Evolutionary conservation across 1,140 invertebrate species (phyloP), one percentile per base, ranked within the genome.

Genomic region (Araneus ventricosus): DNA sequence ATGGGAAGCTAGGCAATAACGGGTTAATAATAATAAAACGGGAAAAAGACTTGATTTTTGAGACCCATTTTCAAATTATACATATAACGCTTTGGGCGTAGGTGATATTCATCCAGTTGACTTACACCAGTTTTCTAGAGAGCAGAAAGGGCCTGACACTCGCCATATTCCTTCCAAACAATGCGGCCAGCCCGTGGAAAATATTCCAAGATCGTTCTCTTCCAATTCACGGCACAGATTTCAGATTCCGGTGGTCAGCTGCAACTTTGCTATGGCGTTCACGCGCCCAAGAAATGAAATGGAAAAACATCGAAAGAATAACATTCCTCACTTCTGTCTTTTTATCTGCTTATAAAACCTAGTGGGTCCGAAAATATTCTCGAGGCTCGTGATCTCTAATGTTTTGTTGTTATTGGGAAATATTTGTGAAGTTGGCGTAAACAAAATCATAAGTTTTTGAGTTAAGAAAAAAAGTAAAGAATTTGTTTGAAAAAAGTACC

Each of bases 181-280:
- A 75, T 75, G 70, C 70, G 34, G 27, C 30, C 17, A 30, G 24
- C 45, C 3, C n/a, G 4, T 84, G 82, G 45, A 84, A 84, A 84
- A 84, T 84, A 84, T 84, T 52, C 82, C 41, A n/a, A 52, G 27
- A 10, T 20, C 41, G 45, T 84, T 84, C 45, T 45, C 45, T 75
- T 84, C 82, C 82, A 34, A 52, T 84, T 52, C 82, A 57, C n/a
- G 27, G n/a, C 24, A 45, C 82, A 52, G 82, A 84, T 84, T 84
- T 84, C 24, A 30, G 82, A 84, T 84, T 84, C 82, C 27, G 82
- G 45, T 84, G 82, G 82, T 41, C 82, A 84, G 27, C 39, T 30
- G 37, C 82, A 52, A 84, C 17, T 52, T n/a, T 84, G 39, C n/a
- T 27, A 57, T 30, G 82, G n/a, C 41, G 7, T 84, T 84, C 82